Evolutionary conservation across 2,888 invertebrate genomes (phyloP), one percentile per base, ranked within the genome.

Genomic region (Oeneis ivallda): DNA sequence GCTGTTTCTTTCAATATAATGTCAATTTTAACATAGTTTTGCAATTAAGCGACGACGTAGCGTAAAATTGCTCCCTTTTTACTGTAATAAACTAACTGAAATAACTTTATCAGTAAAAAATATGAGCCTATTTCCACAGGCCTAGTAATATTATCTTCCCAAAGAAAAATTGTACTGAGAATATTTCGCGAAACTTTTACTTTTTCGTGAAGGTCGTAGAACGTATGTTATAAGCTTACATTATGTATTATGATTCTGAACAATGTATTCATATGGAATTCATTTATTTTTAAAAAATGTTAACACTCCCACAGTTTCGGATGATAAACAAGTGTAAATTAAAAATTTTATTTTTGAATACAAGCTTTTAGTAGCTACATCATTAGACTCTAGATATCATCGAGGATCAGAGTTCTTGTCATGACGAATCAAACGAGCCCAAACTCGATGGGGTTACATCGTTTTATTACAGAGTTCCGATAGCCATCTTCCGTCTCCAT

Each of bases 61-160:
- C 15, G 4, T 15, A 45, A 9, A 45, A 45, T 45, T 15, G 7
- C 15, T 45, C 15, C 15, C 8, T 45, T 15, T n/a, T 7, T 45
- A 15, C 15, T 45, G 8, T 47, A 47, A 47, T 47, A 47, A 47
- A 47, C 26, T 13, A 52, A 52, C 50, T 52, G 26, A 52, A 52
- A 26, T 26, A 52, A 32, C 26, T 52, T 32, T 26, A 32, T 13
- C 50, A 52, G 26, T 52, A 53, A 34, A 15, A 53, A 53, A 53
- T 34, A 53, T 34, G 34, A 15, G 32, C 32, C 32, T 37, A 53
- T 53, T 34, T 53, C 15, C 34, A 26, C 26, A 9, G 53, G 53
- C 34, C 34, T 53, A n/a, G n/a, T n/a, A 34, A 53, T 34, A 34
- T 37, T 53, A 53, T 53, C 15, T 34, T 53, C 9, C 53, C 15